Evolutionary conservation across 30 jellyfish, hydroid and myxozoan genomes (phyloP), one percentile per base, ranked within the genome.

Genomic region (Aurelia aurita complex sp. Pacific): DNA sequence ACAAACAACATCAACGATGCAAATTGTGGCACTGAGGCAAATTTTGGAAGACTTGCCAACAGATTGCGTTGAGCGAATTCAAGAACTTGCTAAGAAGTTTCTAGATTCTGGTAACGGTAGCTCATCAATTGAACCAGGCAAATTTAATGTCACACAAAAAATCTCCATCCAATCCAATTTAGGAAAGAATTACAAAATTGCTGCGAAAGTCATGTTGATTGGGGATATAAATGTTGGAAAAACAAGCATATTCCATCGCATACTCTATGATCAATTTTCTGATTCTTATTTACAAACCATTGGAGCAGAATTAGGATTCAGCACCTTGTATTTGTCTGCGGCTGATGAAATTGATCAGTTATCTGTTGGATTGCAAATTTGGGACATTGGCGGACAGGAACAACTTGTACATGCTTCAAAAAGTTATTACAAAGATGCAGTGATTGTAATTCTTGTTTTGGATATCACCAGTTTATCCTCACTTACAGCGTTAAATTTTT

Each of bases 301-400:
- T 33, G 98, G 98, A 14, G 97, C 86, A 14, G 98, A 92, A 54
- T 64, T 87, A 16, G 98, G 97, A 14, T 83, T 86, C 55, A 76
- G 86, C 46, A 77, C 92, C 10, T 74, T 92, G 80, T 72, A 63
- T 60, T 52, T 87, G 3, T 86, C 87, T 2, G 68, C 91, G 6
- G 73, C 13, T 17, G 87, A 73, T 32, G 76, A 60, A 33, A 54
- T 43, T 59, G 90, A 87, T 46, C 95, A 88, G 61, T 64, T 92
- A 70, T 67, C 86, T 34, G 90, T 87, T 51, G 84, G 85, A 15
- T 60, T 92, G 42, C 97, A 86, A 38, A 64, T 92, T 34, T 92
- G 97, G 97, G 98, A 92, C 68, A 68, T 92, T 62, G 95, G 97
- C 59, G 98, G 98, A 10, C 85, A 87, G 32, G 96, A 81, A 18